Percentiles rank a stretch among this genome's conserved stretches.
Conservation (phyloP, 2,888 invertebrate genomes). For the Brachypterus glaber region DNA sequence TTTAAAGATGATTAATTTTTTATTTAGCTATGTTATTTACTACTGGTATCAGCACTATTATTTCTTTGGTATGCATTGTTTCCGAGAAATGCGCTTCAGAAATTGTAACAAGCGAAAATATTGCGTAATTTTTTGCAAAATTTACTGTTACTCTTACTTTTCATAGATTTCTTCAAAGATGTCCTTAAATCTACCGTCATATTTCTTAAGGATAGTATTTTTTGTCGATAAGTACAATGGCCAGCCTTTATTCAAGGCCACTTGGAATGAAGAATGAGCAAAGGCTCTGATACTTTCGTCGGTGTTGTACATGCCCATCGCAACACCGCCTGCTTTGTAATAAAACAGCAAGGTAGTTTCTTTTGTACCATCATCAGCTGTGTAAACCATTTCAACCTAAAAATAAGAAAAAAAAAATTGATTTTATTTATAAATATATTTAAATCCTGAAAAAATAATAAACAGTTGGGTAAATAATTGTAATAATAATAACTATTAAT, state of each 20-base stretch:
- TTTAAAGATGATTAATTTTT: too few species aligned
- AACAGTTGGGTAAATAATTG: too few species aligned
- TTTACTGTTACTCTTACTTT: slow-evolving; percentile 44
- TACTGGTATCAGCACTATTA: too few species aligned
- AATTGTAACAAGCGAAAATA: not conserved
- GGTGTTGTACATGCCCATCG: slow-evolving; percentile 85
- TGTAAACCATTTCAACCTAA: slow-evolving; percentile 65
- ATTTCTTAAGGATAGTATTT: slow-evolving; percentile 81
- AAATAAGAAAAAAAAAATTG: too few species aligned
- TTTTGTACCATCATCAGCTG: slow-evolving; percentile 51
- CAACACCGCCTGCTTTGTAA: slow-evolving; percentile 66
- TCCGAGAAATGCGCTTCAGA: slow-evolving; percentile 3
- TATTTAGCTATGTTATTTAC: too few species aligned
- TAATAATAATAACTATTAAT: too few species aligned
- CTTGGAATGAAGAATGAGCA: slow-evolving; percentile 82
- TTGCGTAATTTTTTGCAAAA: not conserved
- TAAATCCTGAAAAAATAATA: slow-evolving; percentile 6
- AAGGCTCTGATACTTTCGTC: slow-evolving; percentile 77
- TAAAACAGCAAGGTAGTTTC: slow-evolving; percentile 54
- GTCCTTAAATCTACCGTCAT: slow-evolving; percentile 87
- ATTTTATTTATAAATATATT: not conserved
- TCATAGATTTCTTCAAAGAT: slow-evolving; percentile 84
- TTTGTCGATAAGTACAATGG: slow-evolving; percentile 86
- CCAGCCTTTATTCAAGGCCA: slow-evolving; percentile 75
- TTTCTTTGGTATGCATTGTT: too few species aligned